These are phyloP conservation scores for Tricholaema leucomelas DNA, from an alignment of 2,113 vertebrate genomes.

Conservation along the genomic window DNA sequence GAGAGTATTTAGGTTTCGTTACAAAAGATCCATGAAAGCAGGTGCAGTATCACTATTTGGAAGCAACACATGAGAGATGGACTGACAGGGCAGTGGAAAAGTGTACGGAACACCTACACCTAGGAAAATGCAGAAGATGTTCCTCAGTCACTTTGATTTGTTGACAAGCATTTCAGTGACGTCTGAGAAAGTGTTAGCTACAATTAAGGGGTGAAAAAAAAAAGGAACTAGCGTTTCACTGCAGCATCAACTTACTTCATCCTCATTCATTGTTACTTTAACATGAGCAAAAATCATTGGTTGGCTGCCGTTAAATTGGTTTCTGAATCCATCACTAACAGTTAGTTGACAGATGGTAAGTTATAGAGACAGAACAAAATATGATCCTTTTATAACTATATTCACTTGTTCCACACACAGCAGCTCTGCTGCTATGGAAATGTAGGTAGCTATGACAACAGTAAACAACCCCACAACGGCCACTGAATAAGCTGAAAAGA, in stretches of 20 bases:
- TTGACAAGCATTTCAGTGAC: background rate
- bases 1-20: background rate
- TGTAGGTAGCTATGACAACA: constrained; percentile 79
- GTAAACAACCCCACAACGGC: constrained; percentile 82
- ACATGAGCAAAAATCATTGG: constrained; percentile 43
- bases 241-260: constrained; percentile 21
- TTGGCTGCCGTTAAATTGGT: constrained; percentile 61
- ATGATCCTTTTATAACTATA: constrained; percentile 84
- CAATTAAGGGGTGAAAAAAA: background rate
- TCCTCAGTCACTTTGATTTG: background rate
- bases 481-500: constrained; percentile 82
- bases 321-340: constrained; percentile 70
- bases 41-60: background rate
- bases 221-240: background rate
- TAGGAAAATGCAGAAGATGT: background rate
- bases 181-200: background rate
- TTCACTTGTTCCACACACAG: constrained; percentile 79
- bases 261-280: constrained; percentile 25
- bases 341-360: constrained; percentile 82
- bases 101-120: background rate
- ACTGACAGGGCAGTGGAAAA: background rate
- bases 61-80: background rate
- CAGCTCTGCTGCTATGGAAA: constrained; percentile 82
- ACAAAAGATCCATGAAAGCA: background rate
- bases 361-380: constrained; percentile 79